Evolutionary conservation across 2,797 vertebrate species (phyloP).

Genomic region (Rhodeus uyekii): DNA sequence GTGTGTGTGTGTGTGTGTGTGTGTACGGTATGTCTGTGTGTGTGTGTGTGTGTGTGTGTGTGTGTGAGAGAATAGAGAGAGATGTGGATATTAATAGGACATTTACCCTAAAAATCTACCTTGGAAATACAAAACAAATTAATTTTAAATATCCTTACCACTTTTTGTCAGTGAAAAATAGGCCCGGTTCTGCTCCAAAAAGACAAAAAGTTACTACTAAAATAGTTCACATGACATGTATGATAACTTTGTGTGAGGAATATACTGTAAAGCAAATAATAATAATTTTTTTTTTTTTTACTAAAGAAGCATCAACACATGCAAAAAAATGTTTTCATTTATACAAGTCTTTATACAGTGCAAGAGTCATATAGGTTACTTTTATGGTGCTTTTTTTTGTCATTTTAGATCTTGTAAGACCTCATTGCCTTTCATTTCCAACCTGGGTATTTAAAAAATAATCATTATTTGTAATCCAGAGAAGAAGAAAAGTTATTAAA

Average conservation of each 20-base stretch:
- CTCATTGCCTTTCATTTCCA: background rate
- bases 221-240: background rate
- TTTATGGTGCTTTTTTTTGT: background rate
- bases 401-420: background rate
- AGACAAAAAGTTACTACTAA: background rate
- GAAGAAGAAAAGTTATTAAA: background rate
- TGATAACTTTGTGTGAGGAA: background rate
- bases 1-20: constrained; percentile 30
- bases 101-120: background rate
- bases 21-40: constrained; percentile 26
- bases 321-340: too few relatives aligned
- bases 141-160: background rate
- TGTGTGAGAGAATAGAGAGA: constrained; percentile 8
- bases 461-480: background rate
- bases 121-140: background rate
- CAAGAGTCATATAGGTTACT: background rate
- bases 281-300: background rate
- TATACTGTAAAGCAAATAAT: background rate
- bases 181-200: background rate
- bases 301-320: too few relatives aligned
- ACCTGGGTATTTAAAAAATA: background rate
- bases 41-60: constrained; percentile 22
- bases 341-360: background rate
- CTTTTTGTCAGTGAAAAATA: background rate
- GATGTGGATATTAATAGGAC: background rate